Evolutionary conservation across 2,888 invertebrate species (phyloP), one percentile per base, ranked within the genome.

Genomic region (Sminthurinus aureus): DNA sequence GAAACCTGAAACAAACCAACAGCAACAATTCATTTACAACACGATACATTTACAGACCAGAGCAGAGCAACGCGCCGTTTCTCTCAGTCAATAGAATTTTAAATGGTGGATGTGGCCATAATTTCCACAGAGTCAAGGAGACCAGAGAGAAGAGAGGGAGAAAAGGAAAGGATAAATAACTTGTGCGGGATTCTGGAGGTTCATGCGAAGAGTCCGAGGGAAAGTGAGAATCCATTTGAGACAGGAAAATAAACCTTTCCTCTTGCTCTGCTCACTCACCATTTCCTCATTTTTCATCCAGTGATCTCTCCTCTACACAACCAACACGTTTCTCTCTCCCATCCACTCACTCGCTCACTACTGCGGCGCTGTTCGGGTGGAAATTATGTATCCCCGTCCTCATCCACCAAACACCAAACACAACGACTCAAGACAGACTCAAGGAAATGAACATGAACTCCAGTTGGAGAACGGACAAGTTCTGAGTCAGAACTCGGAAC

Each of bases 1-100:
- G 86, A 81, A 81, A 88, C 87, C 88, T 88, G 84, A 84, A 83
- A 79, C 77, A 85, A 67, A 11, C 9, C 15, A 2, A n/a, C 0
- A 64, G 3, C 15, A 18, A 64, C 9, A 64, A 64, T 38, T 38
- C 38, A 38, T 38, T 6, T 6, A 38, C 38, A 38, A 38, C 38
- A 38, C 38, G 38, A 38, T 38, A 38, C 38, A 38, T 6, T 38
- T n/a, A n/a, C n/a, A n/a, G n/a, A n/a, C n/a, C n/a, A n/a, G n/a
- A n/a, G n/a, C n/a, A n/a, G n/a, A n/a, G n/a, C n/a, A n/a, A n/a
- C n/a, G n/a, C n/a, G n/a, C n/a, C 38, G 6, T 38, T 38, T 38
- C 38, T 38, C n/a, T n/a, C n/a, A n/a, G n/a, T n/a, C n/a, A n/a
- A n/a, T 38, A 4, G 38, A 38, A 38, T 38, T 38, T 38, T 38